Conservation (phyloP, 92 coral and sea anemone genomes). For the Meandrina meandrites region DNA sequence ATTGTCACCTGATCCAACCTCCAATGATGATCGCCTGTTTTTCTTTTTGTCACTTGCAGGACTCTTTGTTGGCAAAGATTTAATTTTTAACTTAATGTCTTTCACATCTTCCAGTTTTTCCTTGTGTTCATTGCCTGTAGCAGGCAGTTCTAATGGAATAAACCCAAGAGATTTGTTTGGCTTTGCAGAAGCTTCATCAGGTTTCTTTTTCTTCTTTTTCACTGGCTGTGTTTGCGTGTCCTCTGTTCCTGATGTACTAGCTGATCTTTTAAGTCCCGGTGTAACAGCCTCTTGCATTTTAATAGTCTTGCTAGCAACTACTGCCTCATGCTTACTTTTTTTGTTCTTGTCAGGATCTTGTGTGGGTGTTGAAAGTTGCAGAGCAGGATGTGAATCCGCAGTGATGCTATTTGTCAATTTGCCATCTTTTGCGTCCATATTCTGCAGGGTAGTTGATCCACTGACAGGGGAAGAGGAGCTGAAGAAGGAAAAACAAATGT, state of each 20-base stretch:
- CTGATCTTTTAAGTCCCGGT: slow-evolving; percentile 49
- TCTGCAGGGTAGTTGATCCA: slow-evolving; percentile 19
- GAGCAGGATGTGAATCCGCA: not conserved
- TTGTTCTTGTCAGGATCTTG: slow-evolving; percentile 68
- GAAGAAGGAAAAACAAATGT: not conserved
- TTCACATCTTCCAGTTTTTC: slow-evolving; percentile 68
- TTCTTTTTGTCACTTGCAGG: slow-evolving; percentile 42
- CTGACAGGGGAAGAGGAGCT: slow-evolving; percentile 38
- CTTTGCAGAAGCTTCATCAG: slow-evolving; percentile 29
- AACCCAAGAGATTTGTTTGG: slow-evolving; percentile 61
- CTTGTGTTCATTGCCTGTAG: slow-evolving; percentile 54
- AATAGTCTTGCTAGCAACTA: slow-evolving; percentile 49
- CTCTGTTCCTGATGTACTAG: slow-evolving; percentile 24
- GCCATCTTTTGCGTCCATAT: slow-evolving; percentile 52
- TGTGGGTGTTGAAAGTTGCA: not conserved
- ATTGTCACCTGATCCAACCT: slow-evolving; percentile 16
- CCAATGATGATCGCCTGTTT: slow-evolving; percentile 5
- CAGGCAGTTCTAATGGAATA: slow-evolving; percentile 61
- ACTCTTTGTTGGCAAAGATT: slow-evolving; percentile 74
- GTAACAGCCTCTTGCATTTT: slow-evolving; percentile 49
- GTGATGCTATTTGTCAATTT: slow-evolving; percentile 26
- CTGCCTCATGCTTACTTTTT: slow-evolving; percentile 49
- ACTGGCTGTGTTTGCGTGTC: slow-evolving; percentile 31
- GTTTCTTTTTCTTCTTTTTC: slow-evolving; percentile 73
- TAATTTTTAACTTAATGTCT: slow-evolving; percentile 84